Percentiles rank a stretch among this genome's conserved stretches.
These are phyloP conservation scores for Eutrigla gurnardus DNA, from an alignment of 2,797 vertebrate species.

Conservation along the genomic window DNA sequence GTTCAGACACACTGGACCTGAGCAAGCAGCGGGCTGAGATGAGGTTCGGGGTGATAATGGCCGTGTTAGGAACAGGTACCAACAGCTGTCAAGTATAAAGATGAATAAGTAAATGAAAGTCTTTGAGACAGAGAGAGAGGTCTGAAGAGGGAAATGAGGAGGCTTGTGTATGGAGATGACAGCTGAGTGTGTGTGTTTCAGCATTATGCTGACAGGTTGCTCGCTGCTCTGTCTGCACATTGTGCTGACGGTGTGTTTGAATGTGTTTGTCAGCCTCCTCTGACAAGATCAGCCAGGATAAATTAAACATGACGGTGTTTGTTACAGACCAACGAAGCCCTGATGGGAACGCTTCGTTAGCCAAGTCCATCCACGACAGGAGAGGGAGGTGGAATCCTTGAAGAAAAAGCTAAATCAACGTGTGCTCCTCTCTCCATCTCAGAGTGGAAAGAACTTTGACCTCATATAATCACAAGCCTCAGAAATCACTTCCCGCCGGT, in stretches of 20 bases:
- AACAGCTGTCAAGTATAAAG: background rate
- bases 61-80: background rate
- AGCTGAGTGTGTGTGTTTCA: slow-evolving; percentile 26
- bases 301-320: slow-evolving; percentile 39
- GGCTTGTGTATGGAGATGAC: slow-evolving; percentile 7
- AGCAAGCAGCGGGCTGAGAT: background rate
- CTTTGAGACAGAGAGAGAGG: background rate
- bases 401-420: background rate
- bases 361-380: background rate
- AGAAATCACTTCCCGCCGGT: slow-evolving; percentile 9
- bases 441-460: slow-evolving; percentile 12
- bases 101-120: background rate
- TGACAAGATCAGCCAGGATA: slow-evolving; percentile 33
- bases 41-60: background rate
- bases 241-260: slow-evolving; percentile 43
- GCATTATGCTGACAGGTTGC: slow-evolving; percentile 30
- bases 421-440: background rate
- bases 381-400: background rate
- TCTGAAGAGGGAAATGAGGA: background rate
- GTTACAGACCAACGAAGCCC: slow-evolving; percentile 13
- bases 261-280: slow-evolving; percentile 25
- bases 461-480: slow-evolving; percentile 12
- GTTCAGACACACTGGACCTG: background rate
- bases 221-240: slow-evolving; percentile 4
- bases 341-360: background rate